Evolutionary conservation across 2,113 vertebrate genomes (phyloP), one percentile per base, ranked within the genome.

Genomic region (Camelus bactrianus): DNA sequence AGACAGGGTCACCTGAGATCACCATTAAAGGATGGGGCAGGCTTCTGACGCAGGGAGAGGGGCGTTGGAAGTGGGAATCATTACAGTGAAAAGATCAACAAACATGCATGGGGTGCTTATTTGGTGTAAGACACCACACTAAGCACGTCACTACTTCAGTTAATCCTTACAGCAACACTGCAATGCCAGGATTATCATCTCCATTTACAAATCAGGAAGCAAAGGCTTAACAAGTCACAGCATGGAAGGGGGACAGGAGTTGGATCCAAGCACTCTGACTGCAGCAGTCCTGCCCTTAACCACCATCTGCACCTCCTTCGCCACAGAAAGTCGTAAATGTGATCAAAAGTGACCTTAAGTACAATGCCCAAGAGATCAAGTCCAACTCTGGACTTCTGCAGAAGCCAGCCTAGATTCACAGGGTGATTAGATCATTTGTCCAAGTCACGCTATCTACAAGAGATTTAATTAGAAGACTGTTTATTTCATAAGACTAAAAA

Each of bases 401-500:
- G 67, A 81, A 54, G 28, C 7, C 42, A 38, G 32, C 54, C 60
- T 17, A 10, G 38, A 89, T 65, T 22, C 52, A 73, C 73, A 91
- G 17, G 38, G 52, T 12, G 32, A 69, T 38, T 35, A 62, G 50
- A 12, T 30, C 35, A 62, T 77, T 62, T 77, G 35, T 60, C n/a
- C 46, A 58, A 30, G 20, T 79, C 87, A 91, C 65, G 64, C 17
- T 46, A 54, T 22, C 52, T 16, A 50, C 52, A 72, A 80, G 4
- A 83, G 58, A 69, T 7, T 88, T 60, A 75, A 58, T 52, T 80
- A 75, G 8, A 81, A 83, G 22, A 54, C 19, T 82, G 26, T 92
- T 70, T 73, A 72, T 64, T 80, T 88, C 65, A 62, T 30, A 96
- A 81, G 67, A 75, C 38, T 72, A 80, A 90, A 89, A 92, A 85